Conservation (phyloP, 2,888 invertebrate genomes). For the Lepetodrilus schrolli region DNA sequence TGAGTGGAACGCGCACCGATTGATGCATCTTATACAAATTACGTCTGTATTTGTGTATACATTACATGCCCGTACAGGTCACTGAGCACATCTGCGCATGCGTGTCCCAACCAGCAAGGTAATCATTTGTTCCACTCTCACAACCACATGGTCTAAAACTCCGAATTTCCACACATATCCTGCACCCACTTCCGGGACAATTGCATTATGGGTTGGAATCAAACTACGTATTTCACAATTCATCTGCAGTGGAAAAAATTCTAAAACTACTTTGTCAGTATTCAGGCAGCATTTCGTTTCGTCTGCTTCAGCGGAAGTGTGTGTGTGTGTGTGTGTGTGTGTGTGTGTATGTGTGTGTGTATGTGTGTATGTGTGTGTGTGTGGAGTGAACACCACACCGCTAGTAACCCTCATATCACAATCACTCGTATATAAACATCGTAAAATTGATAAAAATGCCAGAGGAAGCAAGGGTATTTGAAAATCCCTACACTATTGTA, state of each 20-base stretch:
- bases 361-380: conserved; percentile 15
- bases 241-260: not conserved
- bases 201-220: not conserved
- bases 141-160: not conserved
- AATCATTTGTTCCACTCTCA: not conserved
- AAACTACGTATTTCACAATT: not conserved
- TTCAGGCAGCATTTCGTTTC: not conserved
- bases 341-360: no score
- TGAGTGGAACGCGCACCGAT: not conserved
- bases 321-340: no score
- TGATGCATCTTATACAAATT: no score
- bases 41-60: not conserved
- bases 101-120: not conserved
- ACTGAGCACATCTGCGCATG: not conserved
- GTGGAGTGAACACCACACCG: not conserved
- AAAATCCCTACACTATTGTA: not conserved
- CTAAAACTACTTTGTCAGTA: not conserved
- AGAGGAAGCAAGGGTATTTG: not conserved
- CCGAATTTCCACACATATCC: not conserved
- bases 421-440: conserved; percentile 1
- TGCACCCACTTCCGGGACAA: not conserved
- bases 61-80: not conserved
- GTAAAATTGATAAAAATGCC: conserved; percentile 7
- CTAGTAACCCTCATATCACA: not conserved
- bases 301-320: not conserved